These are phyloP conservation scores for Pseudorhombus dupliciocellatus DNA, from an alignment of 2,113 vertebrate genomes.

Conservation along the genomic window DNA sequence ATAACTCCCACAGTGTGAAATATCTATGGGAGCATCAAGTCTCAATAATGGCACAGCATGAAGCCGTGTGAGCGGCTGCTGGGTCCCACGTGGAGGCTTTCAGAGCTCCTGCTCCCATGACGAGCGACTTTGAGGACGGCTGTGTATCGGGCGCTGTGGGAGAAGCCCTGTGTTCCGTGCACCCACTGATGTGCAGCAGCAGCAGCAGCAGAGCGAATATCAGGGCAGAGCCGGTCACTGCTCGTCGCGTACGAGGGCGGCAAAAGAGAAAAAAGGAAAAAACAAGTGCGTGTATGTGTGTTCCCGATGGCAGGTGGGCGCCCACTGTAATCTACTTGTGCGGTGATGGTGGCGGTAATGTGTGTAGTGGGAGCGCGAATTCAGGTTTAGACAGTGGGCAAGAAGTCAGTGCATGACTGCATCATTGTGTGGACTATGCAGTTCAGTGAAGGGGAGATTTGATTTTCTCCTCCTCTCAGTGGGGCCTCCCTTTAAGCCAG, in stretches of 20 bases:
- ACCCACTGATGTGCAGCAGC: slow-evolving; percentile 55
- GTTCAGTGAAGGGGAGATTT: slow-evolving; percentile 77
- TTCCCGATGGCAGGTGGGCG: slow-evolving; percentile 17
- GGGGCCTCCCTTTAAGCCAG: slow-evolving; percentile 68
- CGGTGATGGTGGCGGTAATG: slow-evolving; percentile 28
- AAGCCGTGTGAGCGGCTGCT: slow-evolving; percentile 1
- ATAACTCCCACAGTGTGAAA: neutral
- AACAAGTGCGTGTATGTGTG: slow-evolving; percentile 12
- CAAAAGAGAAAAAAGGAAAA: slow-evolving; percentile 4
- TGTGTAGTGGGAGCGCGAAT: slow-evolving; percentile 61
- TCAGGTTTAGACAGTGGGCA: slow-evolving; percentile 68
- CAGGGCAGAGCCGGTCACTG: slow-evolving; percentile 41
- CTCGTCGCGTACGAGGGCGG: slow-evolving; percentile 22
- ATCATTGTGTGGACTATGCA: slow-evolving; percentile 72
- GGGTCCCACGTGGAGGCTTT: slow-evolving; percentile 18
- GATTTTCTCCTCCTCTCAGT: slow-evolving; percentile 72
- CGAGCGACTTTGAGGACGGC: slow-evolving; percentile 42
- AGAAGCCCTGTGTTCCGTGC: slow-evolving; percentile 34
- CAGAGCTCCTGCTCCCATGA: slow-evolving; percentile 34
- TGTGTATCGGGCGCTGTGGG: slow-evolving; percentile 36
- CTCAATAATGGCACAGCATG: neutral
- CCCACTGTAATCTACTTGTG: slow-evolving; percentile 37
- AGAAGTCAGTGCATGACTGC: slow-evolving; percentile 68
- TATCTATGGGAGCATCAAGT: neutral
- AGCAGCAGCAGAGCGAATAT: slow-evolving; percentile 48